Base-by-base conservation (phyloP, 2,113 vertebrate species). In the Amphilophus citrinellus region DNA sequence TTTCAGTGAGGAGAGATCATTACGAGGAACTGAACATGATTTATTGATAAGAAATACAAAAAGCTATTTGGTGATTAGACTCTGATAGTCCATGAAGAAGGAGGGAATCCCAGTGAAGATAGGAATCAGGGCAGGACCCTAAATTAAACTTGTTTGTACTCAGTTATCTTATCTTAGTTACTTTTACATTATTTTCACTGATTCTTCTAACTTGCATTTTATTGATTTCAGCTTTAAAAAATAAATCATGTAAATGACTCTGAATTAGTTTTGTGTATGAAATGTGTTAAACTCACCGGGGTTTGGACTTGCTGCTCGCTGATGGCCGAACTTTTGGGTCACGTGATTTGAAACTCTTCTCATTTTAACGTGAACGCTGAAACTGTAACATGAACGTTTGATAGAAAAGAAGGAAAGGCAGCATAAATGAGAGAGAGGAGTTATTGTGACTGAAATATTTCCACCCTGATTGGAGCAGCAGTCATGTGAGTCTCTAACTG, bases 141-240 rank as follows among this genome's bases (percentile, higher is more conserved):
- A 27, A 27, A 27, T 0, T 68, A 47, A 50, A 71, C 24, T 17
- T 20, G 42, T 4, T 68, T 68, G 6, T 1, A 10, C 14, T 47
- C 15, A 53, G 10, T 73, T 20, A 53, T 30, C 1, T 6, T 0
- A 1, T 73, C 17, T 71, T 15, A 24, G 24, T 24, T 30, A 35
- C 44, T 2, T 7, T 13, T 13, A 20, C 44, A 18, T 32, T 71
- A 20, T 32, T 53, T 53, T 20, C 9, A 10, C 2, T 0, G 0
- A 73, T 73, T 53, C 24, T 3, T 32, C 44, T 20, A 3, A 53
- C 32, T 73, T 73, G 2, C 44, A 73, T 73, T 53, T 73, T 14
- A 53, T 32, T 73, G 27, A 32, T 32, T 56, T 73, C 17, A 32
- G 15, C 50, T 18, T 61, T 61, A 1, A 0, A 18, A 11, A 50